phyloP scores from a whole-genome alignment of 2,888 invertebrate genomes.

The Cistogaster globosa region DNA sequence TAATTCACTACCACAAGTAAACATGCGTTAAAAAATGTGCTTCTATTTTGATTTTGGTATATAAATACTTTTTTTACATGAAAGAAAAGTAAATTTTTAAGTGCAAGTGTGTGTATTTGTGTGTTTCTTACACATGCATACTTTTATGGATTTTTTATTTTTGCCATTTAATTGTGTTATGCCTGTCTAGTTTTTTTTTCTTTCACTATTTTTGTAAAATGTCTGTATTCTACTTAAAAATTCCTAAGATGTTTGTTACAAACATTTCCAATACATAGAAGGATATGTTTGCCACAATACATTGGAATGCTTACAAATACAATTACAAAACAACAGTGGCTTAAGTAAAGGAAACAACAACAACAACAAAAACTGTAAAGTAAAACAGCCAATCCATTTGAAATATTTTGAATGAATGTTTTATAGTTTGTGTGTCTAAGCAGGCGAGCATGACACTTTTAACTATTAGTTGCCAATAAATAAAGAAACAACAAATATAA shows the following conservation, averaged over 20 bases:
- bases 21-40: not conserved
- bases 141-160: constrained; percentile 39
- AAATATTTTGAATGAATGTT: constrained; percentile 40
- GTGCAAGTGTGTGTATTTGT: not conserved
- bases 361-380: not conserved
- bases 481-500: constrained; percentile 37
- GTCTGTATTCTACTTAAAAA: constrained; percentile 1
- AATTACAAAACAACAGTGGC: constrained; percentile 5
- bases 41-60: constrained; percentile 13
- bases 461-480: constrained; percentile 58
- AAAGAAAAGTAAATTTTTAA: not conserved
- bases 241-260: constrained; percentile 9
- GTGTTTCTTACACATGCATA: not conserved
- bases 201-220: not conserved
- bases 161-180: constrained; percentile 56
- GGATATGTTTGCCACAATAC: constrained; percentile 38
- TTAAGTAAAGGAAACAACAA: not conserved
- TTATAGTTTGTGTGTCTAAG: constrained; percentile 6
- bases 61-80: not conserved
- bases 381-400: constrained; percentile 46
- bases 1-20: not conserved
- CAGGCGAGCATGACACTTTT: constrained; percentile 46
- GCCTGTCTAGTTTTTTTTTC: not conserved
- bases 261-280: constrained; percentile 3
- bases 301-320: constrained; percentile 1